These are phyloP conservation scores for Euzophera pinguis DNA, from an alignment of 2,888 invertebrate genomes.

Conservation along the genomic window DNA sequence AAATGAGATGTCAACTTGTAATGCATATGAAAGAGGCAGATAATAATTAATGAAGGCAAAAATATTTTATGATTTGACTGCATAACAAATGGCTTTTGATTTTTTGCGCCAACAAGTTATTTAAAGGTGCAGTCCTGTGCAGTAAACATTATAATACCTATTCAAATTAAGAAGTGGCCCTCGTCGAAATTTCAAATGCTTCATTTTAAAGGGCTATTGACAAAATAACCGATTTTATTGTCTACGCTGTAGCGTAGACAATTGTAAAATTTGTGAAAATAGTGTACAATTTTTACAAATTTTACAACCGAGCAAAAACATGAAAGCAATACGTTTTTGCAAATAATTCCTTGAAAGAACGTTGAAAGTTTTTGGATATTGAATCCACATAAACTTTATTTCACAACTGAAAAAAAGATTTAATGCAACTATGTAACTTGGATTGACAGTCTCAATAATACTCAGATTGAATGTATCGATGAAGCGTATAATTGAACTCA, in stretches of 20 bases:
- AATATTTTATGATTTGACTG: constrained; percentile 33
- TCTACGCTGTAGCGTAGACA: too few relatives aligned
- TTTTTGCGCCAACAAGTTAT: constrained; percentile 12
- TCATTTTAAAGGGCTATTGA: constrained; percentile 32
- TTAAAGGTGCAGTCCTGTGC: constrained; percentile 21
- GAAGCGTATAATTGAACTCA: constrained; percentile 35
- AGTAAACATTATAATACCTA: constrained; percentile 24
- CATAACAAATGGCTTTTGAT: constrained; percentile 26
- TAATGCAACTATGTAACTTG: not conserved
- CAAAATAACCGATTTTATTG: constrained; percentile 19
- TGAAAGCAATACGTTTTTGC: constrained; percentile 23
- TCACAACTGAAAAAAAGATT: constrained; percentile 12
- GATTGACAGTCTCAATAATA: constrained; percentile 32
- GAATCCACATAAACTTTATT: constrained; percentile 10
- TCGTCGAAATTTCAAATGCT: constrained; percentile 25
- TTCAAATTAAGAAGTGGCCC: constrained; percentile 27
- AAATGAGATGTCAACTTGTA: constrained; percentile 37
- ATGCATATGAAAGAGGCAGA: constrained; percentile 25
- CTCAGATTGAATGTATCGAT: constrained; percentile 29
- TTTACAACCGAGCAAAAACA: constrained; percentile 18
- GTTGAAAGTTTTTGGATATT: constrained; percentile 5
- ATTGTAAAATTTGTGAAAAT: too few relatives aligned
- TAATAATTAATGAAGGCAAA: constrained; percentile 35
- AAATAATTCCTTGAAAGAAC: not conserved
- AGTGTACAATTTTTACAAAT: not conserved